Evolutionary conservation across 1,140 invertebrate species (phyloP).

Genomic region (Carposina sasakii): DNA sequence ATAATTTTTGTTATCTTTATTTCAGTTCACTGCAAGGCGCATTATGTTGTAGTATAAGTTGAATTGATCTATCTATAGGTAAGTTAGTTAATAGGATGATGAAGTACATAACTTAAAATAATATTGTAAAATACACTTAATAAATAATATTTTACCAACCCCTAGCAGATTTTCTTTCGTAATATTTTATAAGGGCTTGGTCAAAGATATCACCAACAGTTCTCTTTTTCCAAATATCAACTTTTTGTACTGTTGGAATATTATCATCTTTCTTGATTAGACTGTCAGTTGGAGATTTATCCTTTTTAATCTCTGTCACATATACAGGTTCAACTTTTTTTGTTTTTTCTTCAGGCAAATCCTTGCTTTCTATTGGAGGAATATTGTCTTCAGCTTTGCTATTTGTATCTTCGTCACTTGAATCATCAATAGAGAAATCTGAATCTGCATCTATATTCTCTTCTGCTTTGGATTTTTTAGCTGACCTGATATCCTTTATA

Average conservation of each 20-base stretch:
- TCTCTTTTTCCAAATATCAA: conserved; percentile 87
- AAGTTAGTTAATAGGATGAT: too few species aligned
- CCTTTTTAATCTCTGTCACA: conserved; percentile 20
- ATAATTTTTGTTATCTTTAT: conserved; percentile 44
- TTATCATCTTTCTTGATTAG: conserved; percentile 12
- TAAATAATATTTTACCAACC: conserved; percentile 23
- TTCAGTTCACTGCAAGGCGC: conserved; percentile 83
- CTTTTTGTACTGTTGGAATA: too few species aligned
- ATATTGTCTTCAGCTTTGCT: conserved; percentile 24
- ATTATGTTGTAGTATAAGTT: conserved; percentile 49
- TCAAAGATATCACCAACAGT: conserved; percentile 87
- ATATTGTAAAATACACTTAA: conserved; percentile 12
- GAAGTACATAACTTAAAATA: conserved; percentile 7
- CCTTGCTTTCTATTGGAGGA: conserved; percentile 13
- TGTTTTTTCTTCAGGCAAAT: conserved; percentile 17
- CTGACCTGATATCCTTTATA: conserved; percentile 56
- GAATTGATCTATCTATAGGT: too few species aligned
- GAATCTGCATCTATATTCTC: conserved; percentile 80
- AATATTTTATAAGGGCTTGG: conserved; percentile 85
- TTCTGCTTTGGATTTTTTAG: conserved; percentile 62
- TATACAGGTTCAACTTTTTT: conserved; percentile 28
- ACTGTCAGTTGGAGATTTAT: neutral
- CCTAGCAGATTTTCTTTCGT: conserved; percentile 79
- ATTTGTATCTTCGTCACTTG: conserved; percentile 67
- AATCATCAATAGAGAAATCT: conserved; percentile 77